A percentile compares a stretch with the other conserved stretches of the same genome.
Conservation (phyloP, 2,888 invertebrate genomes). For the Tenthredo scrophulariae region DNA sequence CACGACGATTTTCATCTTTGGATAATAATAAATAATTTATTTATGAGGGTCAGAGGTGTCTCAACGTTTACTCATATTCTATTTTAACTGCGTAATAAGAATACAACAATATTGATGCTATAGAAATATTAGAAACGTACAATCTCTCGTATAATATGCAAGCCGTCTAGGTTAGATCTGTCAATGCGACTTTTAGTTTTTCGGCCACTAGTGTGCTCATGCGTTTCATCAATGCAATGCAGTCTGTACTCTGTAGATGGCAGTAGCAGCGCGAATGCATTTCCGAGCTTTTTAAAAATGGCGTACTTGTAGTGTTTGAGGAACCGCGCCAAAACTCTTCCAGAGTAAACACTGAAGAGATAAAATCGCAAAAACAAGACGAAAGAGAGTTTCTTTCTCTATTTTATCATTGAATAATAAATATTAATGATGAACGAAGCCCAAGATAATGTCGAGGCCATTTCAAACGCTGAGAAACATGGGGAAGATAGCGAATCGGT, state of each 20-base stretch:
- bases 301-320: not conserved
- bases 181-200: constrained; percentile 17
- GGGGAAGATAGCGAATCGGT: constrained; percentile 17
- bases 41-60: not conserved
- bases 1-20: constrained; percentile 85
- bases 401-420: not conserved
- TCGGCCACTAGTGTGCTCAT: not conserved
- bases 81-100: not conserved
- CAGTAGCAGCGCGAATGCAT: not conserved
- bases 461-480: constrained; percentile 9
- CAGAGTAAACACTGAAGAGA: not conserved
- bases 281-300: constrained; percentile 20
- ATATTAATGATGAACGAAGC: constrained; percentile 16
- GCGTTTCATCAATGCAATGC: not conserved
- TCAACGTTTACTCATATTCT: constrained; percentile 7
- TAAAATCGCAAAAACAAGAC: not conserved
- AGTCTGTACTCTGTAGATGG: not conserved
- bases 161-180: constrained; percentile 27
- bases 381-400: not conserved
- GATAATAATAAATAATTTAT: not conserved
- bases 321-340: not conserved
- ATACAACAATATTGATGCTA: not conserved
- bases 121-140: not conserved
- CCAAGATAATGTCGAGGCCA: constrained; percentile 5
- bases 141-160: not conserved